Evolutionary conservation across 2,888 invertebrate species (phyloP).

Genomic region (Napeogenes sylphis): DNA sequence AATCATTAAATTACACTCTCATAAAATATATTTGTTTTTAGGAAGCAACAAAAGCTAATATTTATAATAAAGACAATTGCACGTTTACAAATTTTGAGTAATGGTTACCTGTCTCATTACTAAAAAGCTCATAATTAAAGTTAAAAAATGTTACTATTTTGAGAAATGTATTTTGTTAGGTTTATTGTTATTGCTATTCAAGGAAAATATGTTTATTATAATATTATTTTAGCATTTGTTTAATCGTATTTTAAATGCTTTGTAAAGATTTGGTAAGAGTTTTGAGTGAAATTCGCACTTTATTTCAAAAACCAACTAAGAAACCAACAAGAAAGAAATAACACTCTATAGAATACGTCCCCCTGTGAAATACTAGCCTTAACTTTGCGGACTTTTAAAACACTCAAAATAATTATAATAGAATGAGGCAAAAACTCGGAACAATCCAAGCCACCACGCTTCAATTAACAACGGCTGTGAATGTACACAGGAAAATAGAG

Average conservation of each 20-base stretch:
- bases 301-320: constrained; percentile 44
- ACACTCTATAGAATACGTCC: constrained; percentile 49
- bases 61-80: too few relatives aligned
- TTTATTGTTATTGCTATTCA: too few relatives aligned
- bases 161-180: too few relatives aligned
- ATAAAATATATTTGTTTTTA: too few relatives aligned
- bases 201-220: not conserved
- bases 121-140: too few relatives aligned
- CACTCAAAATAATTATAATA: constrained; percentile 51
- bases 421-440: constrained; percentile 50
- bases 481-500: constrained; percentile 35
- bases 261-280: constrained; percentile 11
- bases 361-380: constrained; percentile 43
- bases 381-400: constrained; percentile 41
- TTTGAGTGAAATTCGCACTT: constrained; percentile 19
- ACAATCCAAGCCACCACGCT: constrained; percentile 47
- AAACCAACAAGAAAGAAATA: too few relatives aligned
- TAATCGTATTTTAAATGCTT: not conserved
- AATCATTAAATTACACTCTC: too few relatives aligned
- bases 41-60: too few relatives aligned
- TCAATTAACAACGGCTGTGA: constrained; percentile 52
- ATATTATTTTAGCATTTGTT: too few relatives aligned
- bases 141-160: too few relatives aligned
- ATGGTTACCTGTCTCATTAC: too few relatives aligned
- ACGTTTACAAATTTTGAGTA: too few relatives aligned